Conservation (phyloP, 2,113 vertebrate species). For the Trogon surrucura region DNA sequence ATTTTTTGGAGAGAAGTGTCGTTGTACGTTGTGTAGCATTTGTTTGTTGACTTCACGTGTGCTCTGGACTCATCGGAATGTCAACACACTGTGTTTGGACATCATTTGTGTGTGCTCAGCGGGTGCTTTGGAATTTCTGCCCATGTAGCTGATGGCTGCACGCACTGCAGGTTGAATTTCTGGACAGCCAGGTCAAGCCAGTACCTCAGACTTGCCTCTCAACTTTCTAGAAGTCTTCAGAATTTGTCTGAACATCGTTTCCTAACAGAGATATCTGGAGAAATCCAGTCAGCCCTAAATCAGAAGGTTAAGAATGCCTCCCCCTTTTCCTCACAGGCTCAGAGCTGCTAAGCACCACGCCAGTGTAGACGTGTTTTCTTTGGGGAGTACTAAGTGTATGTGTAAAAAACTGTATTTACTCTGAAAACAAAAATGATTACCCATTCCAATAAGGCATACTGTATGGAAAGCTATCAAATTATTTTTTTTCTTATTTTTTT, state of each 20-base stretch:
- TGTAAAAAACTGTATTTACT: not conserved
- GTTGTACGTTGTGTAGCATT: not conserved
- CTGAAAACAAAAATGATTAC: not conserved
- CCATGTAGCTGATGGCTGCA: fast-evolving
- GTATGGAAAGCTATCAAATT: not conserved
- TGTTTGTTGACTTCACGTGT: not conserved
- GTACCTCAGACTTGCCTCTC: not conserved
- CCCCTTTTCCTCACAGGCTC: not conserved
- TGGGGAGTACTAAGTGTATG: not conserved
- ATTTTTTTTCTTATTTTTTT: not conserved
- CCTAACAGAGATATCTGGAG: not conserved
- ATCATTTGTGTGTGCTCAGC: fast-evolving
- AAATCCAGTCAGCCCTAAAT: not conserved
- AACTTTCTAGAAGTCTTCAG: not conserved
- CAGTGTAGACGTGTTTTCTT: not conserved
- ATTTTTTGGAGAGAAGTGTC: not conserved
- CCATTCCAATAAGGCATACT: not conserved
- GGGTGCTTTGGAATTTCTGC: not conserved
- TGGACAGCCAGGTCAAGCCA: not conserved
- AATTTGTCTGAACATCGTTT: not conserved
- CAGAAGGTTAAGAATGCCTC: not conserved
- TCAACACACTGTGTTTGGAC: not conserved
- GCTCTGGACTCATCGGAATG: not conserved
- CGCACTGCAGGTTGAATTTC: not conserved
- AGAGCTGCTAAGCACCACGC: not conserved